Evolutionary conservation across 2,797 vertebrate species (phyloP).

Genomic region (Cyprinodon diabolis): DNA sequence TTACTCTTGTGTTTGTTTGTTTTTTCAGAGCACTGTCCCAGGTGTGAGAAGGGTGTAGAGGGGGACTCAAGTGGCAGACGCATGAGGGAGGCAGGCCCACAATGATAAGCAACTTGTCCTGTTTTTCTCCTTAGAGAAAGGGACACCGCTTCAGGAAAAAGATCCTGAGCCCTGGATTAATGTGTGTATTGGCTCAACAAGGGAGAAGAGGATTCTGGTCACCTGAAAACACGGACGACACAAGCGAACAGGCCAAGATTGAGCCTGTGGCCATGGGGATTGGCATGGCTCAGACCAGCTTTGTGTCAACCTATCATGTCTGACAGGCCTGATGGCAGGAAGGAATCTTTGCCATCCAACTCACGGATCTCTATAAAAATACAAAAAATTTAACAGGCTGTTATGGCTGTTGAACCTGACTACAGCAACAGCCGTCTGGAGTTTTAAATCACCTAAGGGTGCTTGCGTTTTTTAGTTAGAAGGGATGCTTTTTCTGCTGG

Average conservation of each 20-base stretch:
- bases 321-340: constrained; percentile 80
- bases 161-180: constrained; percentile 78
- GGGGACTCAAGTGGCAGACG: constrained; percentile 61
- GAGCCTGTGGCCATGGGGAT: constrained; percentile 74
- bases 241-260: constrained; percentile 79
- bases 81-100: constrained; percentile 54
- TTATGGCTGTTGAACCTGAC: constrained; percentile 82
- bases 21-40: constrained; percentile 52
- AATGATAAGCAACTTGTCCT: constrained; percentile 60
- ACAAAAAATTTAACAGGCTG: constrained; percentile 85
- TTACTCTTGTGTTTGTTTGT: constrained; percentile 51
- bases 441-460: constrained; percentile 74
- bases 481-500: constrained; percentile 79
- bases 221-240: constrained; percentile 75
- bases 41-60: constrained; percentile 44
- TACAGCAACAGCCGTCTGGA: constrained; percentile 80
- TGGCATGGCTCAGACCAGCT: constrained; percentile 80
- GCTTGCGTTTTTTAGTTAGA: constrained; percentile 77
- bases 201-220: constrained; percentile 75
- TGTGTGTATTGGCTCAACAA: constrained; percentile 72
- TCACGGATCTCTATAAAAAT: constrained; percentile 82
- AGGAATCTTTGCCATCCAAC: constrained; percentile 79
- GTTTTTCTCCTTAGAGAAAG: constrained; percentile 51
- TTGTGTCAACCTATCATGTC: constrained; percentile 89
- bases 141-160: constrained; percentile 56